Evolutionary conservation across 2,888 invertebrate species (phyloP), one percentile per base, ranked within the genome.

Genomic region (Augiades crinisus): DNA sequence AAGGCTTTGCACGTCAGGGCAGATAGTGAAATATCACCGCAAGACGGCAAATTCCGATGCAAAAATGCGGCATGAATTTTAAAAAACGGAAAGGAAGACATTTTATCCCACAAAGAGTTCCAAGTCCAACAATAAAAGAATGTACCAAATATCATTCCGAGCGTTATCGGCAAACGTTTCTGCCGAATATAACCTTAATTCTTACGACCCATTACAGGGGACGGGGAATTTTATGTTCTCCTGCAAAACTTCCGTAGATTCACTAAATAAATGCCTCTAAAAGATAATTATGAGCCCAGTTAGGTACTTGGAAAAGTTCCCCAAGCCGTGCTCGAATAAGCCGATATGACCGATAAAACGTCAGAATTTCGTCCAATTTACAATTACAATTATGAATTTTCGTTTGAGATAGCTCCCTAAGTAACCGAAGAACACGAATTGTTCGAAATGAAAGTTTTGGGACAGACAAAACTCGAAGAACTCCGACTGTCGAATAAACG

Each of bases 371-470:
- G 52, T 62, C 59, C 63, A 60, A 65, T 60, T 62, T 56, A 56
- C 47, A 62, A 61, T 63, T 61, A 63, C 65, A 66, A 70, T 68
- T 66, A 66, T 54, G 55, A 58, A 64, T 65, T 67, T 64, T 65
- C 67, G 61, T 66, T 64, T 59, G 51, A 56, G 61, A 60, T 58
- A 50, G 47, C 50, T 56, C 45, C 52, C 47, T 54, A 37, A 53
- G 54, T 49, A 47, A 51, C 47, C 21, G 47, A 49, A 51, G 50
- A 55, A 30, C 33, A 38, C 37, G 14, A 53, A 56, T 55, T 52
- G 59, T 56, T 57, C 46, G 30, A 52, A 47, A 41, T 47, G 57
- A 57, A 57, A 64, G 56, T 63, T 64, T 57, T 54, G 55, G 38
- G 37, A 57, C 31, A 47, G 59, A 52, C 57, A 47, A 58, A 59